Base-by-base conservation (phyloP, 1,140 invertebrate genomes). In the Gryllus bimaculatus region DNA sequence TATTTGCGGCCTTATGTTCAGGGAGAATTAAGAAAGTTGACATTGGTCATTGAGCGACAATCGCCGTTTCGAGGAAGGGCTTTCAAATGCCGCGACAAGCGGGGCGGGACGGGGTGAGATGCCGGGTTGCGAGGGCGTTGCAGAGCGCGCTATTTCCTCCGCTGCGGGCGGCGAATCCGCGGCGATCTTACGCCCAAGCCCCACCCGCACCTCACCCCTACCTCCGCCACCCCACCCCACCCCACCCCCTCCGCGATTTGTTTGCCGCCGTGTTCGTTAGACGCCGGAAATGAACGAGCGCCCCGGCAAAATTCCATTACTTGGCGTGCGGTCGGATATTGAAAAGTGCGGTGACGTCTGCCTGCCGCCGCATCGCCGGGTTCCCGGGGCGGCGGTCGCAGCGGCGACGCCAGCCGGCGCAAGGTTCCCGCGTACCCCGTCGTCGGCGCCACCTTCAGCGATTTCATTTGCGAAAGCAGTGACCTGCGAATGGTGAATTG, bases 271-370 rank as follows among this genome's bases (percentile, higher is more conserved):
- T 18, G 54, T 66, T 66, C 54, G 54, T 66, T 66, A 66, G 54
- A 7, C 54, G 10, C 54, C 54, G 54, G 54, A 66, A 66, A 66
- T 66, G 54, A 66, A 66, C 54, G 54, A 66, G 54, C 54, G 54
- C 54, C 54, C 54, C 54, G 54, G 54, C 54, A 66, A 66, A 66
- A 66, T 66, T 66, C 54, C 54, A 66, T 66, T 66, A 66, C 54
- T 66, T 66, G 54, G 54, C 18, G 54, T 7, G 54, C 54, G 54
- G 54, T 66, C 54, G 54, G 54, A 66, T 66, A 66, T 66, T 66
- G 54, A 66, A 66, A 66, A 66, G 54, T 66, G 54, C 54, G 54
- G 18, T 66, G 54, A 66, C 54, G 54, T 66, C 54, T 66, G 54
- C 54, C 54, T 66, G 10, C 18, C 54, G 54, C 26, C 26, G 26